phyloP scores from a whole-genome alignment of 2,113 vertebrate genomes.

The Piprites chloris region DNA sequence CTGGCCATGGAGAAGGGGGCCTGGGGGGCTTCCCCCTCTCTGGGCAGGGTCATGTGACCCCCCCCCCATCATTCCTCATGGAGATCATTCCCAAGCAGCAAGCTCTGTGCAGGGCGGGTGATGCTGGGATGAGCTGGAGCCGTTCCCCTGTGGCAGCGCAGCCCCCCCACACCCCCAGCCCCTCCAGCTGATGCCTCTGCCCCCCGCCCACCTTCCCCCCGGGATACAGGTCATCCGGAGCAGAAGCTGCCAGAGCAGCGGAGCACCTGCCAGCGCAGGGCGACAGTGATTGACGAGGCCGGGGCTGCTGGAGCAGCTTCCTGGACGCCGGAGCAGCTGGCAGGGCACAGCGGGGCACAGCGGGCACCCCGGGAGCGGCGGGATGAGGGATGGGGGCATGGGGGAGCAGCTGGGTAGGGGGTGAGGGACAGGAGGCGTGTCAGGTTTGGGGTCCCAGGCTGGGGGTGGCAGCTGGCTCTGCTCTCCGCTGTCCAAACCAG shows the following conservation, averaged over 20 bases:
- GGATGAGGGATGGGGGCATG: background rate
- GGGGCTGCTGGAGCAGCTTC: background rate
- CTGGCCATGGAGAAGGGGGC: accelerated
- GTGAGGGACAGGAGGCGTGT: background rate
- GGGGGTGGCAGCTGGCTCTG: background rate
- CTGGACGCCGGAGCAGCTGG: background rate
- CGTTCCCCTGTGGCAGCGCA: background rate
- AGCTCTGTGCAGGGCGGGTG: accelerated
- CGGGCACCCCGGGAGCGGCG: background rate
- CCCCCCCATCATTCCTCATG: accelerated
- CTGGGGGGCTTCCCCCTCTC: background rate
- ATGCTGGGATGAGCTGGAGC: background rate
- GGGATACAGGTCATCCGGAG: background rate
- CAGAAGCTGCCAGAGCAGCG: background rate
- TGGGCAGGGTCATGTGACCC: background rate
- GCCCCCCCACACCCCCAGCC: background rate
- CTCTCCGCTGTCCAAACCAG: background rate
- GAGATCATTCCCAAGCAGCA: background rate
- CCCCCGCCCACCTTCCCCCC: background rate
- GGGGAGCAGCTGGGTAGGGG: background rate
- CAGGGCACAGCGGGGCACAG: background rate
- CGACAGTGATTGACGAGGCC: constrained; percentile 85
- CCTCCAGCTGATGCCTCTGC: background rate
- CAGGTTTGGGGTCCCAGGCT: background rate
- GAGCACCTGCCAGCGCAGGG: constrained; percentile 41